A percentile compares a stretch with the other conserved stretches of the same genome.
Conservation (phyloP, 2,113 vertebrate genomes). For the Sitta europaea region DNA sequence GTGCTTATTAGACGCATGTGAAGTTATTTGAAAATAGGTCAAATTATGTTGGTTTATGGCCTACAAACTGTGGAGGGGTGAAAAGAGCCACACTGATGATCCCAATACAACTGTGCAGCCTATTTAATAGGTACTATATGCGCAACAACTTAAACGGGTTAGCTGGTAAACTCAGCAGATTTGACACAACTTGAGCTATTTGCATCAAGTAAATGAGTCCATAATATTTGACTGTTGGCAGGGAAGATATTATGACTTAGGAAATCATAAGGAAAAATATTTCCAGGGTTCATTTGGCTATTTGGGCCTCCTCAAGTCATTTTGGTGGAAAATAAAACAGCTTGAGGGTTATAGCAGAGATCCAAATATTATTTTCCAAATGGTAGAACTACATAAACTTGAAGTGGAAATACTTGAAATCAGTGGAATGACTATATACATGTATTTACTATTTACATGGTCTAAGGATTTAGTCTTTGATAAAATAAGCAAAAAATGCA, state of each 20-base stretch:
- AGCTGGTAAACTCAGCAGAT: not conserved
- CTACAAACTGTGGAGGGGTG: not conserved
- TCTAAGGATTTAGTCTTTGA: not conserved
- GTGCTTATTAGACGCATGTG: not conserved
- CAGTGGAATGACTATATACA: not conserved
- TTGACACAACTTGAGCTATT: not conserved
- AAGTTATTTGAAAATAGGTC: not conserved
- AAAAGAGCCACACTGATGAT: not conserved
- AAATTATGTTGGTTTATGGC: not conserved
- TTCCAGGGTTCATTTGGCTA: not conserved
- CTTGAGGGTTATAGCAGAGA: not conserved
- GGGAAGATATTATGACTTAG: not conserved
- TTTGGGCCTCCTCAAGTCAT: not conserved
- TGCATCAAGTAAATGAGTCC: not conserved
- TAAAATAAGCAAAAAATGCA: not conserved
- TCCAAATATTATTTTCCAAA: not conserved
- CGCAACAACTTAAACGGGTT: not conserved
- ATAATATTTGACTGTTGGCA: not conserved
- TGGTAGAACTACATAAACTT: not conserved
- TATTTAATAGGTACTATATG: not conserved
- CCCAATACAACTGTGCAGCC: not conserved
- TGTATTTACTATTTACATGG: too few relatives aligned
- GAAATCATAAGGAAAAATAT: not conserved
- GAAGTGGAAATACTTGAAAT: not conserved
- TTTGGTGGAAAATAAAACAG: not conserved